phyloP scores from a whole-genome alignment of 2,888 invertebrate species.

The Pristionchus exspectatus region DNA sequence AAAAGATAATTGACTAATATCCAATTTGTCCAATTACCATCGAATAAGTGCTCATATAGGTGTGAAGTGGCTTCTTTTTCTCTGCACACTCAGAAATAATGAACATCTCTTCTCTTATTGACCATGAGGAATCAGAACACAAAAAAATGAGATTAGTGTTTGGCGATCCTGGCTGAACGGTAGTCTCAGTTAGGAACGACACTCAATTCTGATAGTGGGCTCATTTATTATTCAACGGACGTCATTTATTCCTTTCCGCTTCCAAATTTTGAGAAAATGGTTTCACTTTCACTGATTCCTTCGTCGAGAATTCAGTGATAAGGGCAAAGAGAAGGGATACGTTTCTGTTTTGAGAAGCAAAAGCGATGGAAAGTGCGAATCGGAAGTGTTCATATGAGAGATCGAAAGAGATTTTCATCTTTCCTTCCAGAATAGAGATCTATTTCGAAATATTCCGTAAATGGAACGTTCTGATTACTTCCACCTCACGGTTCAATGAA shows the following conservation, averaged over 20 bases:
- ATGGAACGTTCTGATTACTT: neutral
- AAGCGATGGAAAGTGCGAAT: neutral
- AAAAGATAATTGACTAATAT: neutral
- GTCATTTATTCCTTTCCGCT: neutral
- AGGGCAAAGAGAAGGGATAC: neutral
- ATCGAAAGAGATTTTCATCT: neutral
- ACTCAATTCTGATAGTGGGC: neutral
- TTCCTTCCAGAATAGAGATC: neutral
- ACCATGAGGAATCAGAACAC: neutral
- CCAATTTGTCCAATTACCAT: conserved; percentile 7
- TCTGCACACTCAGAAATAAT: conserved; percentile 21
- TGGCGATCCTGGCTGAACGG: neutral
- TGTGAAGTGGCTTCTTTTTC: conserved; percentile 36
- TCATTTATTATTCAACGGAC: neutral
- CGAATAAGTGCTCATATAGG: conserved; percentile 29
- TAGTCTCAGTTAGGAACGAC: neutral
- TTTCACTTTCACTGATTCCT: neutral
- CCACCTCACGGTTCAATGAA: neutral
- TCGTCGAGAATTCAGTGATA: neutral
- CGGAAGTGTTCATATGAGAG: neutral
- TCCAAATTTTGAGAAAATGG: neutral
- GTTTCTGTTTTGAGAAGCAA: neutral
- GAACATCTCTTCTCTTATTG: neutral
- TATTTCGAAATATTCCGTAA: neutral
- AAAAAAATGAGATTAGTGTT: neutral